These are phyloP conservation scores for Coracias cyanogaster DNA, from an alignment of 2,797 vertebrate genomes.

Conservation along the genomic window DNA sequence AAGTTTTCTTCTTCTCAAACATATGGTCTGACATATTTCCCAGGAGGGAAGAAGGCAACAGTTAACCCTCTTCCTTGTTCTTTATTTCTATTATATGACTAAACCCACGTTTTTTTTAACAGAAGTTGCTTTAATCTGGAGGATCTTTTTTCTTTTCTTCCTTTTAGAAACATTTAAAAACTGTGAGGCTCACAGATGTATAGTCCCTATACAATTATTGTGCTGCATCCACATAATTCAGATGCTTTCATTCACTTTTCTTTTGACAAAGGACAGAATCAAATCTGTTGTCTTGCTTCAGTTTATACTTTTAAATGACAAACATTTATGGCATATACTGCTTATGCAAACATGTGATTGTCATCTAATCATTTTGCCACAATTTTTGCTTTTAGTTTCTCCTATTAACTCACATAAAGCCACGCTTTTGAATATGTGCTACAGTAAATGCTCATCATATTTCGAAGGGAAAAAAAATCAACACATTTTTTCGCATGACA, in stretches of 20 bases:
- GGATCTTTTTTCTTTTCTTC: not conserved
- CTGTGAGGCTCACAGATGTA: not conserved
- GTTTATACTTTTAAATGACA: not conserved
- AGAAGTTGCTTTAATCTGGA: not conserved
- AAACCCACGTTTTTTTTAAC: not conserved
- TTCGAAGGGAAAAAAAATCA: not conserved
- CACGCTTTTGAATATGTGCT: not conserved
- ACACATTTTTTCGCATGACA: conserved; percentile 19
- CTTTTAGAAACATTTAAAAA: not conserved
- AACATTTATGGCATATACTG: not conserved
- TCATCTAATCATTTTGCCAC: not conserved
- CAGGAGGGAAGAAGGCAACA: conserved; percentile 29
- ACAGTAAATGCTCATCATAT: not conserved
- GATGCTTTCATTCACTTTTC: not conserved
- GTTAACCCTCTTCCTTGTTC: conserved; percentile 18
- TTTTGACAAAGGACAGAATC: not conserved
- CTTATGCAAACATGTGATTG: not conserved
- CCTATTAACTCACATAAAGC: not conserved
- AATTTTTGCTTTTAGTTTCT: not conserved
- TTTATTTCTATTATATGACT: conserved; percentile 11
- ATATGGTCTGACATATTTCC: conserved; percentile 39
- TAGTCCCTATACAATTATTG: not conserved
- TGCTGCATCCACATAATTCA: not conserved
- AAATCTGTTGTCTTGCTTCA: not conserved
- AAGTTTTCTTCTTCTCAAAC: conserved; percentile 54